Evolutionary conservation across 2,113 vertebrate genomes (phyloP), one percentile per base, ranked within the genome.

Genomic region (Coracopsis vasa): DNA sequence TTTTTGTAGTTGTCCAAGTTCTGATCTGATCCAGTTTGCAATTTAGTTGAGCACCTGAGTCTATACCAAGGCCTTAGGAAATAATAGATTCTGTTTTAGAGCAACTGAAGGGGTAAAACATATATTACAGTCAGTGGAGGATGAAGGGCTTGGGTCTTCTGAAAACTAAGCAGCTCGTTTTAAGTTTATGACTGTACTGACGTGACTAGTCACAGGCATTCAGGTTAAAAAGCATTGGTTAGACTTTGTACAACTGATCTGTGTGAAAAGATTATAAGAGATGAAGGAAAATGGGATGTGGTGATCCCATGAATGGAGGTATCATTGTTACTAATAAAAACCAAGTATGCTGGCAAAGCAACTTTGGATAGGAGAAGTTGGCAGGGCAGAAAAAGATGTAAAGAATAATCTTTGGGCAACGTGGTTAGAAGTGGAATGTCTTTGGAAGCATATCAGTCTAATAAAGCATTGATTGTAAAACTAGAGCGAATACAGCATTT

Each of bases 171-270:
- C 17, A n/a, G 10, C 8, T 92, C 1, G 5, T 69, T 79, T 60
- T 65, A 11, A 16, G 6, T 35, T 80, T 78, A 16, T 21, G 15
- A 58, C 5, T 80, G 23, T 51, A 9, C 9, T 48, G 72, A 5
- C 53, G 19, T 35, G 31, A 29, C 16, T 56, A 83, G 29, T 35
- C 25, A 21, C 19, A 70, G 16, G 13, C 1, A 1, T 10, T 82
- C 0, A 13, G 16, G 11, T 56, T 25, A 29, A 71, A 78, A 70
- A 53, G 0, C 2, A 4, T 35, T 1, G 2, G 16, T 7, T 41
- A 65, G 42, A 58, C 2, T 37, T 64, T 18, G 15, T 11, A 8
- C 3, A 42, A 29, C 11, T 62, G 27, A 17, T 41, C 19, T 11
- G 4, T 11, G 20, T 88, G 80, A 60, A 86, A 58, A 70, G 48